These are phyloP conservation scores for Megalops cyprinoides DNA, from an alignment of 2,797 vertebrate species.

Conservation along the genomic window DNA sequence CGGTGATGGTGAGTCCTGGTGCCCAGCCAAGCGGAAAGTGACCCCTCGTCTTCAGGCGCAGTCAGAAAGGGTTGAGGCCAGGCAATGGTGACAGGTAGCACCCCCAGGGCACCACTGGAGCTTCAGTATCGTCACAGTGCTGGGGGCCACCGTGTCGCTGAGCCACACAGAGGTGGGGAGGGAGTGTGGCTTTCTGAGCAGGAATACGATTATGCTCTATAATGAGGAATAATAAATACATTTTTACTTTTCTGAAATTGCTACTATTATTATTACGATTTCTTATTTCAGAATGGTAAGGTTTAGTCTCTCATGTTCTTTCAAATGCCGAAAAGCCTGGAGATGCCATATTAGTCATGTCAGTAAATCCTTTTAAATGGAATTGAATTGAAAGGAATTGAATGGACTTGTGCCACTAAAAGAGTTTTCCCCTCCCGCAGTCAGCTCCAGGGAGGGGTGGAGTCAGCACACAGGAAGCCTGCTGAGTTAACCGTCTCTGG, in stretches of 20 bases:
- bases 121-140: background rate
- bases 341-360: too few species aligned
- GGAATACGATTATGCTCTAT: too few species aligned
- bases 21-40: conserved; percentile 3
- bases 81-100: conserved; percentile 1
- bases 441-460: background rate
- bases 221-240: too few species aligned
- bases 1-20: background rate
- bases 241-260: too few species aligned
- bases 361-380: background rate
- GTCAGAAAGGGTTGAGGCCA: background rate
- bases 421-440: background rate
- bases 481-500: conserved; percentile 1
- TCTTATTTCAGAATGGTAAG: background rate
- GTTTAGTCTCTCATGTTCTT: too few species aligned
- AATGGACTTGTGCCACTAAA: background rate
- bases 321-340: too few species aligned
- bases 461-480: background rate
- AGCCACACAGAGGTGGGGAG: too few species aligned
- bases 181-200: too few species aligned
- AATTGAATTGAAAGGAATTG: background rate
- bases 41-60: background rate
- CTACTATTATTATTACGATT: too few species aligned
- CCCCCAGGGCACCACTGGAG: background rate
- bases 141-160: too few species aligned